Conservation (phyloP, 1,140 invertebrate species). For the Goniozus legneri region DNA sequence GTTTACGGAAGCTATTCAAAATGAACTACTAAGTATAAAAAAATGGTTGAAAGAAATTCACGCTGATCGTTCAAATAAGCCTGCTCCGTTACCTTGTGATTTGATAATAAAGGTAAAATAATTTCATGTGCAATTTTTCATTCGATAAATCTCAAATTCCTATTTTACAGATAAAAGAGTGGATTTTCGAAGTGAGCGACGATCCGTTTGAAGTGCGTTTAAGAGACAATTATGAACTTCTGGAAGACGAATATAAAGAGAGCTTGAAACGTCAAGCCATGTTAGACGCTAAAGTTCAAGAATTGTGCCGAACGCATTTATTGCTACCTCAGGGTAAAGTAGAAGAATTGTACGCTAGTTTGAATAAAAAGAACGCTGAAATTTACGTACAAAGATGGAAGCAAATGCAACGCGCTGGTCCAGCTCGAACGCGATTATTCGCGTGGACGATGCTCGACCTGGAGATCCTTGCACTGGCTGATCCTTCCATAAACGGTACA, state of each 20-base stretch:
- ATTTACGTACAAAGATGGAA: slow-evolving; percentile 92
- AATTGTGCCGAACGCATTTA: slow-evolving; percentile 76
- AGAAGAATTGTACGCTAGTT: slow-evolving; percentile 82
- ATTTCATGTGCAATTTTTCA: no score
- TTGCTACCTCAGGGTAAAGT: slow-evolving; percentile 82
- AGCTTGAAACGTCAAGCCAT: slow-evolving; percentile 87
- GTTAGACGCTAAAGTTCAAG: slow-evolving; percentile 81
- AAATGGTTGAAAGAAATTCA: slow-evolving; percentile 87
- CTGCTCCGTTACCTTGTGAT: slow-evolving; percentile 77
- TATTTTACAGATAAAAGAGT: slow-evolving; percentile 68
- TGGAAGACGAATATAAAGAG: slow-evolving; percentile 96
- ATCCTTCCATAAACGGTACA: slow-evolving; percentile 80
- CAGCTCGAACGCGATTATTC: slow-evolving; percentile 74
- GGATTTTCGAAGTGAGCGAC: slow-evolving; percentile 88
- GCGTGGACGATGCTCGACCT: slow-evolving; percentile 77
- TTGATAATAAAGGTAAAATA: slow-evolving; percentile 79
- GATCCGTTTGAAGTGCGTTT: slow-evolving; percentile 98
- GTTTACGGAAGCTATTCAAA: slow-evolving; percentile 89
- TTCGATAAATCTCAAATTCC: no score
- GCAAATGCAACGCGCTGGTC: slow-evolving; percentile 70
- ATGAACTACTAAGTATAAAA: slow-evolving; percentile 83
- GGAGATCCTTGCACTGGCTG: slow-evolving; percentile 81
- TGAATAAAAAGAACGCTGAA: slow-evolving; percentile 86
- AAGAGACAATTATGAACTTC: slow-evolving; percentile 90
- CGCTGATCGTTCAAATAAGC: slow-evolving; percentile 19